Base-by-base conservation (phyloP, 1,140 invertebrate species). In the Cyclina sinensis region DNA sequence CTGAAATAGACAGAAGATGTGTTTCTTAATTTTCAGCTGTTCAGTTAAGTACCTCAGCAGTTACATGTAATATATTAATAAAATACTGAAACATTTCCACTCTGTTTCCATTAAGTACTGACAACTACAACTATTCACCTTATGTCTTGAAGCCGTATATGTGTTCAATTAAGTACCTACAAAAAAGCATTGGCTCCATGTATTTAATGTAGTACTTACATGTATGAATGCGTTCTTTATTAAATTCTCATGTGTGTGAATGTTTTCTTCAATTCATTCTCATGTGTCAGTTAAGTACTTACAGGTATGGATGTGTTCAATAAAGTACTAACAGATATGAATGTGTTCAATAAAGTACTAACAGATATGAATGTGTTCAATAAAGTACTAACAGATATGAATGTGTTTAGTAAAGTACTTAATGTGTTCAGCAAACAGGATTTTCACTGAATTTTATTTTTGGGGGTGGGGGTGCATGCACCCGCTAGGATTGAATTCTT, bases 1-100 rank as follows among this genome's bases (percentile, higher is more conserved):
- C 93, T 94, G 90, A 24, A 89, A 43, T 43, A 43, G 43, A 43
- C 14, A 14, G 5, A 43, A 43, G 14, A 43, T 43, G 43, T 43
- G 4, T 7, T 43, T 43, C 14, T 14, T 43, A 4, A 7, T 43
- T 43, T 43, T 43, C 5, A 43, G n/a, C n/a, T n/a, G n/a, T n/a
- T n/a, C n/a, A n/a, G n/a, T n/a, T n/a, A n/a, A n/a, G n/a, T n/a
- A n/a, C n/a, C n/a, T n/a, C n/a, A n/a, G n/a, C n/a, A n/a, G n/a
- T n/a, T n/a, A n/a, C n/a, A n/a, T n/a, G n/a, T n/a, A n/a, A n/a
- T n/a, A n/a, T n/a, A n/a, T n/a, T n/a, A n/a, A n/a, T n/a, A n/a
- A n/a, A n/a, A n/a, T n/a, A n/a, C n/a, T n/a, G n/a, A n/a, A n/a
- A n/a, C n/a, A n/a, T n/a, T n/a, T n/a, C n/a, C 3, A 35, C 37